A percentile compares a stretch with the other conserved stretches of the same genome.
These are phyloP conservation scores for Andrena bicolor DNA, from an alignment of 2,888 invertebrate species.

Conservation along the genomic window DNA sequence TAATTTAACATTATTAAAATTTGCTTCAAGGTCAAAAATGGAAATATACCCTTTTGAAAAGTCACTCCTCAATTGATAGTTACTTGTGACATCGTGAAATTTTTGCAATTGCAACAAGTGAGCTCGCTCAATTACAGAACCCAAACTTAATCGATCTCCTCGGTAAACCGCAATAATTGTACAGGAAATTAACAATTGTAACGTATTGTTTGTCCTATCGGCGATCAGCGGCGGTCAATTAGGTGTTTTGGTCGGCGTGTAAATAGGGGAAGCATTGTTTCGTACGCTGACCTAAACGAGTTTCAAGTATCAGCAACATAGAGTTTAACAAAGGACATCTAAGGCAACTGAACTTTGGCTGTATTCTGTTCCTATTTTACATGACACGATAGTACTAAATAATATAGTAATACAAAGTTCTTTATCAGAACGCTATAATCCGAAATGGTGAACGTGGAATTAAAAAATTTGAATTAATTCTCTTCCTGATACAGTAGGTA, in stretches of 20 bases:
- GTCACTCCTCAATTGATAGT: not conserved
- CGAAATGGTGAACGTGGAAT: no score
- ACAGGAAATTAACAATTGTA: slow-evolving; percentile 65
- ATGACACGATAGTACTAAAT: no score
- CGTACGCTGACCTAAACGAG: not conserved
- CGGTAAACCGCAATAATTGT: slow-evolving; percentile 58
- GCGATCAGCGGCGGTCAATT: slow-evolving; percentile 40
- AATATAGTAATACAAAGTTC: no score
- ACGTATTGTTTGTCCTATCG: slow-evolving; percentile 30
- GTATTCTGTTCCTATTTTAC: no score
- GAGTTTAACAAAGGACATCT: not conserved
- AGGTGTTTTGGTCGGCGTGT: slow-evolving; percentile 14
- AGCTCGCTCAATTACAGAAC: slow-evolving; percentile 17
- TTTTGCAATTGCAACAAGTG: not conserved
- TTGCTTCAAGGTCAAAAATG: no score
- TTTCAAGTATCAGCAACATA: not conserved
- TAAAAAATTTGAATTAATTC: no score
- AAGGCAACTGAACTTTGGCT: not conserved
- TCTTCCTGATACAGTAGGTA: no score
- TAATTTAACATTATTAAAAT: no score
- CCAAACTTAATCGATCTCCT: slow-evolving; percentile 55
- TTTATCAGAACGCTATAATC: no score
- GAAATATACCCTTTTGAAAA: no score
- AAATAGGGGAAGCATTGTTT: not conserved
- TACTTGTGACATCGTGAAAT: not conserved